Evolutionary conservation across 2,113 vertebrate species (phyloP).

Genomic region (Camarhynchus parvulus): DNA sequence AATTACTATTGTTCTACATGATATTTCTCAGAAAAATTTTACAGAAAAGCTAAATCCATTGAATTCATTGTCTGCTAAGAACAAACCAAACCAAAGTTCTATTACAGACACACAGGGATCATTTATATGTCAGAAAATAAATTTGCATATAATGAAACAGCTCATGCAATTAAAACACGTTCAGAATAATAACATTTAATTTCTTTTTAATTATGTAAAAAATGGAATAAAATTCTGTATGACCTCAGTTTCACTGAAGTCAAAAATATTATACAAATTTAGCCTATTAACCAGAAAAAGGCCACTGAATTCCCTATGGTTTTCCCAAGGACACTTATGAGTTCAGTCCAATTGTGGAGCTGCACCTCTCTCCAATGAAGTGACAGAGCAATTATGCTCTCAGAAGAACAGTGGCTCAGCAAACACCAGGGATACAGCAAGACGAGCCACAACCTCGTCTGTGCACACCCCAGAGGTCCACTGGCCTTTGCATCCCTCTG

Average conservation of each 20-base stretch:
- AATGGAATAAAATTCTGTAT: neutral
- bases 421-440: no score
- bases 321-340: neutral
- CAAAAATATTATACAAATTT: neutral
- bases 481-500: accelerated
- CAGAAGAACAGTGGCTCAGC: neutral
- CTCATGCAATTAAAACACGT: neutral
- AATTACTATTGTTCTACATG: constrained; percentile 2
- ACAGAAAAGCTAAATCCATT: constrained; percentile 8
- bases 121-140: constrained; percentile 20
- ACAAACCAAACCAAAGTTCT: neutral
- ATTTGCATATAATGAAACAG: constrained; percentile 27
- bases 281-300: neutral
- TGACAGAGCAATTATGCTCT: neutral
- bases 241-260: neutral
- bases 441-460: neutral
- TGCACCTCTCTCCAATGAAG: neutral
- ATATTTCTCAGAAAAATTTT: constrained; percentile 24
- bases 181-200: neutral
- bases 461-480: neutral
- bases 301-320: neutral
- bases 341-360: neutral
- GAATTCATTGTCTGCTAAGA: neutral
- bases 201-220: neutral
- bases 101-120: neutral